These are phyloP conservation scores for Pachyrhynchus sulphureomaculatus DNA, from an alignment of 1,140 invertebrate genomes.

Conservation along the genomic window DNA sequence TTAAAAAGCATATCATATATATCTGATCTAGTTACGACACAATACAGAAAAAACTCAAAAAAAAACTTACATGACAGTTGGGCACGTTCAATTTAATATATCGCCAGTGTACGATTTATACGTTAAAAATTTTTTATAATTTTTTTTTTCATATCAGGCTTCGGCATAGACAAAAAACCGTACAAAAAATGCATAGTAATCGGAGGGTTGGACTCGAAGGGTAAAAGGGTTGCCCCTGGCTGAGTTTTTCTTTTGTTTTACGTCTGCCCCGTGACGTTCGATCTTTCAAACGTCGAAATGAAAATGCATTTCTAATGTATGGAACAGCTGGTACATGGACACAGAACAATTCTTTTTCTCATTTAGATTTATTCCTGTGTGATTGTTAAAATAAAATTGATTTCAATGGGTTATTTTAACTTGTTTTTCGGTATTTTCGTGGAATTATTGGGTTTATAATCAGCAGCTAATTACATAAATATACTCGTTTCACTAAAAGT, in stretches of 20 bases:
- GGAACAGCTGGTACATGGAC: slow-evolving; percentile 10
- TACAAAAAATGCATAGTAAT: slow-evolving; percentile 3
- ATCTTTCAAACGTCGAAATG: slow-evolving; percentile 18
- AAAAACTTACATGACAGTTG: slow-evolving; percentile 9
- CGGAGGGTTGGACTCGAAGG: slow-evolving; percentile 3
- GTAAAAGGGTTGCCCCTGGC: slow-evolving; percentile 15
- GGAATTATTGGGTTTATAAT: too few relatives aligned
- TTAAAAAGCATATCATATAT: slow-evolving; percentile 7
- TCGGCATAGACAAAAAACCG: not conserved
- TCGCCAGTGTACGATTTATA: not conserved
- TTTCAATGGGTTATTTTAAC: slow-evolving; percentile 11
- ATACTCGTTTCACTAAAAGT: too few relatives aligned
- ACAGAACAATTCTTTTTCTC: not conserved
- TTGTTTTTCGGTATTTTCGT: too few relatives aligned
- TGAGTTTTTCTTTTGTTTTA: slow-evolving; percentile 17
- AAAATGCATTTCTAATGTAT: slow-evolving; percentile 18
- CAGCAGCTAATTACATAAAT: too few relatives aligned
- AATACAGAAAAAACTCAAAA: slow-evolving; percentile 6
- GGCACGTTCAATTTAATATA: slow-evolving; percentile 12
- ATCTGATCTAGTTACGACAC: slow-evolving; percentile 15
- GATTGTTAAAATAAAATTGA: slow-evolving; percentile 15
- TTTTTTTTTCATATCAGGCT: too few relatives aligned
- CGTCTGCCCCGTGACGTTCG: slow-evolving; percentile 5
- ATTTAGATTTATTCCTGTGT: slow-evolving; percentile 10
- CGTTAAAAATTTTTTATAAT: too few relatives aligned